Evolutionary conservation across 2,113 vertebrate species (phyloP).

Genomic region (Dipodomys spectabilis): DNA sequence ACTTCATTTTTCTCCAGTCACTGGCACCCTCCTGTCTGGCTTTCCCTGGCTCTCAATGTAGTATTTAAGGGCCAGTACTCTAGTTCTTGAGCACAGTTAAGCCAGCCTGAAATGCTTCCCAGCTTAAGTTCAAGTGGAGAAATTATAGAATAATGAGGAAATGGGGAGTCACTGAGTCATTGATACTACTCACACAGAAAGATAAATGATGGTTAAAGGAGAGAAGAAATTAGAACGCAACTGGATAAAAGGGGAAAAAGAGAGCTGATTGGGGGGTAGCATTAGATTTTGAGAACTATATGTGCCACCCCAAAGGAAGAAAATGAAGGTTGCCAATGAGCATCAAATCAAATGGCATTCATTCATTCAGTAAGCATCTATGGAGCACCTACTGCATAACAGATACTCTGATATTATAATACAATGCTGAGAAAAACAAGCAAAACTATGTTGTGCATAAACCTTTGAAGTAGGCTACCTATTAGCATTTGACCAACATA

Average conservation of each 20-base stretch:
- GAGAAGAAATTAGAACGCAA: not conserved
- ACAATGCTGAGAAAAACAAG: not conserved
- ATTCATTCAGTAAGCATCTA: not conserved
- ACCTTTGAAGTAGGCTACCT: not conserved
- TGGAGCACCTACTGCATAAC: not conserved
- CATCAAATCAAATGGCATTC: not conserved
- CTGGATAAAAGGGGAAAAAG: not conserved
- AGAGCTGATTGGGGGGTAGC: not conserved
- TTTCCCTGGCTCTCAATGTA: not conserved
- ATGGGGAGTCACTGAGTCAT: not conserved
- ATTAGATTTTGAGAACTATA: not conserved
- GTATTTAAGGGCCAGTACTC: not conserved
- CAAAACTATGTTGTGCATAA: not conserved
- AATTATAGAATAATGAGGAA: not conserved
- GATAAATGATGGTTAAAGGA: not conserved
- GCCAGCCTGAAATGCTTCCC: not conserved
- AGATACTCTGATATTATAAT: not conserved
- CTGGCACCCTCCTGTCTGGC: not conserved
- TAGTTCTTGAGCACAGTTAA: not conserved
- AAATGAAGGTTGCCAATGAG: not conserved
- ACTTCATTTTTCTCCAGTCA: not conserved
- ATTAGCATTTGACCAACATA: conserved; percentile 34
- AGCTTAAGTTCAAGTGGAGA: conserved; percentile 8
- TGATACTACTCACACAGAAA: not conserved
- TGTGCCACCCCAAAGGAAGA: not conserved